Evolutionary conservation across 2,888 invertebrate species (phyloP).

Genomic region (Hirtodrosophila cameraria): DNA sequence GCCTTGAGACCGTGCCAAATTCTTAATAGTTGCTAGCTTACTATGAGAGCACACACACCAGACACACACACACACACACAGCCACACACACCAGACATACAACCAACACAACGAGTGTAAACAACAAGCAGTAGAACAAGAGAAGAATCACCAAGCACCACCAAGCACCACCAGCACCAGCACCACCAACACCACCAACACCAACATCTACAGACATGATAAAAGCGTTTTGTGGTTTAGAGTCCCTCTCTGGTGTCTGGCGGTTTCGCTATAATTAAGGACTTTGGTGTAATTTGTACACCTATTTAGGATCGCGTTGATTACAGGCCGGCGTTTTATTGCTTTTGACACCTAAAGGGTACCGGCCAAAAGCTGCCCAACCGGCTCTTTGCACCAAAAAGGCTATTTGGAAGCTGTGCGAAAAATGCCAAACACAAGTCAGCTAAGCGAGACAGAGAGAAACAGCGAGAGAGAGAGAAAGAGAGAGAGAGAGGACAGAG

Average conservation of each 20-base stretch:
- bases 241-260: constrained; percentile 56
- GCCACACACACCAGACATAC: constrained; percentile 11
- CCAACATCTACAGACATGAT: constrained; percentile 21
- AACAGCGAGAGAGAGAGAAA: background rate
- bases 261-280: constrained; percentile 84
- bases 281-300: constrained; percentile 84
- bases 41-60: constrained; percentile 57
- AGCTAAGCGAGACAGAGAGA: background rate
- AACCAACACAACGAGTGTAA: constrained; percentile 46
- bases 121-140: constrained; percentile 36
- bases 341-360: constrained; percentile 85
- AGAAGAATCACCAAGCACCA: constrained; percentile 22
- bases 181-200: constrained; percentile 22
- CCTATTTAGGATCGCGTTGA: constrained; percentile 85
- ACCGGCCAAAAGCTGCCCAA: constrained; percentile 50
- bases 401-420: constrained; percentile 68
- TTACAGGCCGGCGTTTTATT: constrained; percentile 85
- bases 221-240: constrained; percentile 62
- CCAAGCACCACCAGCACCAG: constrained; percentile 11
- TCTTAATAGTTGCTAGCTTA: constrained; percentile 79
- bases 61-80: constrained; percentile 1
- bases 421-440: constrained; percentile 10
- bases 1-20: constrained; percentile 79
- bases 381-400: constrained; percentile 34
- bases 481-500: background rate